These are phyloP conservation scores for Actinostola sp. DNA, from an alignment of 92 coral and sea anemone species.

Conservation along the genomic window DNA sequence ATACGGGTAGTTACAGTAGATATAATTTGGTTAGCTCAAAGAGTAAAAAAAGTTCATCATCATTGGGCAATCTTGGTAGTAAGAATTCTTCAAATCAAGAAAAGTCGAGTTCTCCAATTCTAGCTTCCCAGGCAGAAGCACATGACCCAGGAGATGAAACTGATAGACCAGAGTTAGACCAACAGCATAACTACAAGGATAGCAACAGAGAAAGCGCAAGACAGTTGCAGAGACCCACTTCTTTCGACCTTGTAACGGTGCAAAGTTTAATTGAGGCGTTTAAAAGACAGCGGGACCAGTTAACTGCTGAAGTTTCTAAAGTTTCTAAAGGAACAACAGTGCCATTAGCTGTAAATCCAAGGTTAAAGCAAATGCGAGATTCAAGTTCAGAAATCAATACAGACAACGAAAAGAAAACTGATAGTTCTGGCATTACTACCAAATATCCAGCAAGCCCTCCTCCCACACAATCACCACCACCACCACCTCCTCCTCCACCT, in stretches of 20 bases:
- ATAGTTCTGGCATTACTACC: not conserved
- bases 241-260: not conserved
- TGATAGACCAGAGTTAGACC: not conserved
- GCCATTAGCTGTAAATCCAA: constrained; percentile 8
- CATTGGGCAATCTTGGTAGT: not conserved
- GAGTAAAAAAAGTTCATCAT: not conserved
- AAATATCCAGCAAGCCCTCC: constrained; percentile 26
- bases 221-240: not conserved
- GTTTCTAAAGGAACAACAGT: not conserved
- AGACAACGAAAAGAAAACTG: not conserved
- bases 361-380: not conserved
- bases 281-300: not conserved
- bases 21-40: not conserved
- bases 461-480: constrained; percentile 16
- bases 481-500: no score
- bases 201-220: not conserved
- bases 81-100: not conserved
- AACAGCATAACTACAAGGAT: not conserved
- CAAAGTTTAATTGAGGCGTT: not conserved
- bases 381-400: not conserved
- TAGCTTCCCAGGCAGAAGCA: not conserved
- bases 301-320: not conserved
- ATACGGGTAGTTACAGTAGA: not conserved
- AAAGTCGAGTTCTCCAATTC: no score
- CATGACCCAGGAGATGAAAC: not conserved